Evolutionary conservation across 64 coral and sea anemone genomes (phyloP).

Genomic region (Trachythela sp.): DNA sequence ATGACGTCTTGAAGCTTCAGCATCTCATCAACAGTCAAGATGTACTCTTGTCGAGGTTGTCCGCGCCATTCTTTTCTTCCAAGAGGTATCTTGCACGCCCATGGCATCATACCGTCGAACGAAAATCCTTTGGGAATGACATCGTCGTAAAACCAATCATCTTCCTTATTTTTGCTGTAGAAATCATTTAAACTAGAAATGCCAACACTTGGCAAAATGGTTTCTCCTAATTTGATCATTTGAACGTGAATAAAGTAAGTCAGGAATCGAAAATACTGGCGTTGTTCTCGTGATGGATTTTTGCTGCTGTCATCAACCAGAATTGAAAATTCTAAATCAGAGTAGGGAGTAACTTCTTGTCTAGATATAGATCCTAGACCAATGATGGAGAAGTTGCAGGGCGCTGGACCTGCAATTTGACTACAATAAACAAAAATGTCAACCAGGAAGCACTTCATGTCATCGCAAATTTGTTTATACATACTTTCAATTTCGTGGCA

Average conservation of each 20-base stretch:
- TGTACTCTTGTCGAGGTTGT: conserved; percentile 9
- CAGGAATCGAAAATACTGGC: not conserved
- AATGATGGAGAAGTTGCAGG: conserved; percentile 3
- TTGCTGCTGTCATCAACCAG: not conserved
- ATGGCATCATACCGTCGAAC: not conserved
- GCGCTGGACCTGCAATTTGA: not conserved
- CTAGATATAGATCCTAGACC: not conserved
- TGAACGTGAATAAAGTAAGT: not conserved
- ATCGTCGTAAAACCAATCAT: conserved; percentile 10
- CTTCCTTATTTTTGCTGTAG: not conserved
- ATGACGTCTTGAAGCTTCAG: not conserved
- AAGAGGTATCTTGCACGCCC: not conserved
- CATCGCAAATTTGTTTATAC: not conserved
- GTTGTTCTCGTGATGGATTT: not conserved
- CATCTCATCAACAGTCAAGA: conserved; percentile 1
- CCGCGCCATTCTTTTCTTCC: not conserved
- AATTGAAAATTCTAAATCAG: not conserved
- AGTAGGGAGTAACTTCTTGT: not conserved
- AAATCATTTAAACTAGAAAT: conserved; percentile 7
- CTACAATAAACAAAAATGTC: not conserved
- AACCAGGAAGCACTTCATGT: not conserved
- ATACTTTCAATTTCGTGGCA: not conserved
- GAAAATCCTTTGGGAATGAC: not conserved
- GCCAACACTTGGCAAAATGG: not conserved
- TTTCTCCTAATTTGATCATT: not conserved